A percentile compares a stretch with the other conserved stretches of the same genome.
Evolutionary conservation across 2,888 invertebrate genomes (phyloP).

Genomic region (Drosophila neonasuta): DNA sequence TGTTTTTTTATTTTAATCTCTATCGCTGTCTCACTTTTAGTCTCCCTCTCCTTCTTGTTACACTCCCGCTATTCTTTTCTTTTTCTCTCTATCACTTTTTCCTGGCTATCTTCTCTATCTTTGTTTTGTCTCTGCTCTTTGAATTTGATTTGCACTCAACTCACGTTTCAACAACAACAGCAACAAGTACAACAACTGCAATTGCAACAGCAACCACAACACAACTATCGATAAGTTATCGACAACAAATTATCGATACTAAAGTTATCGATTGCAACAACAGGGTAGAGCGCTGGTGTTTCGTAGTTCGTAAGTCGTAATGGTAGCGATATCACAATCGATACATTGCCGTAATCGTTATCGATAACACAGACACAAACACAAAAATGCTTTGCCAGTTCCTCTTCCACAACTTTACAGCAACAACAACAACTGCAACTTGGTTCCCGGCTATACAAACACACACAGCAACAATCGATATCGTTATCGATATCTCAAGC

Average conservation of each 20-base stretch:
- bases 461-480: background rate
- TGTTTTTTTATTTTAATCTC: constrained; percentile 5
- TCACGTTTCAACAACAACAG: constrained; percentile 36
- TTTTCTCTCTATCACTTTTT: background rate
- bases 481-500: constrained; percentile 2
- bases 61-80: background rate
- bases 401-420: constrained; percentile 12
- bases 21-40: background rate
- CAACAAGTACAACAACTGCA: constrained; percentile 17
- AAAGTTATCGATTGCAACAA: constrained; percentile 14
- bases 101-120: constrained; percentile 1
- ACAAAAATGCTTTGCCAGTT: constrained; percentile 12
- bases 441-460: constrained; percentile 14
- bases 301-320: constrained; percentile 44
- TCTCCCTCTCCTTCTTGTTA: background rate
- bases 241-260: constrained; percentile 26
- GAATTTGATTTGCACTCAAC: constrained; percentile 50
- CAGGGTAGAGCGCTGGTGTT: constrained; percentile 35
- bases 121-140: constrained; percentile 11
- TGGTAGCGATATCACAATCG: constrained; percentile 24
- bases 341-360: constrained; percentile 22
- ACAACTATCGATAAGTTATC: constrained; percentile 10
- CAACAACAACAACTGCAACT: constrained; percentile 7
- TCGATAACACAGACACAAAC: constrained; percentile 24
- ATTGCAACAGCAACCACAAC: constrained; percentile 19